A percentile compares a stretch with the other conserved stretches of the same genome.
Evolutionary conservation across 2,888 invertebrate genomes (phyloP).

Genomic region (Sphecodes monilicornis): DNA sequence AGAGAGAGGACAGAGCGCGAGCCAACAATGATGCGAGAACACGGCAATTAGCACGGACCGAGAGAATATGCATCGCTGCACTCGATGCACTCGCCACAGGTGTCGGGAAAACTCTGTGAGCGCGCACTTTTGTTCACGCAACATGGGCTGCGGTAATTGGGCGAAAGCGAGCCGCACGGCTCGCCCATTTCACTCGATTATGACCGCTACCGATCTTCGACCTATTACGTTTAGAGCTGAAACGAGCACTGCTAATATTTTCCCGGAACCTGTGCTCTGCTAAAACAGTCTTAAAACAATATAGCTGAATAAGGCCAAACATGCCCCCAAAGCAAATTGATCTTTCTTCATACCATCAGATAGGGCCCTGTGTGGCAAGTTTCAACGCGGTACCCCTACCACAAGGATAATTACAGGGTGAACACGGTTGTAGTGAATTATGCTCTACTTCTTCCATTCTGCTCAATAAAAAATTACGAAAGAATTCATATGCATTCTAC

Average conservation of each 20-base stretch:
- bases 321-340: too few relatives aligned
- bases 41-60: neutral
- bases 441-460: too few relatives aligned
- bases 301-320: too few relatives aligned
- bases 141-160: conserved; percentile 28
- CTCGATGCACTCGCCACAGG: conserved; percentile 11
- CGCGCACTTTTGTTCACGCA: conserved; percentile 34
- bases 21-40: conserved; percentile 12
- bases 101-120: conserved; percentile 22
- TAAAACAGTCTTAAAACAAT: too few relatives aligned
- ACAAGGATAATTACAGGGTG: too few relatives aligned
- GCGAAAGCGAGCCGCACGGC: conserved; percentile 33
- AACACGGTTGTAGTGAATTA: too few relatives aligned
- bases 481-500: too few relatives aligned
- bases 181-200: neutral
- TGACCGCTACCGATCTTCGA: neutral
- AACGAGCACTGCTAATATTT: neutral
- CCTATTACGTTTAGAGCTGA: neutral
- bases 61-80: conserved; percentile 18
- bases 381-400: too few relatives aligned
- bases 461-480: too few relatives aligned
- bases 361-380: too few relatives aligned
- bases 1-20: neutral
- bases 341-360: too few relatives aligned
- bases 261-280: neutral